These are phyloP conservation scores for Drosophila falleni DNA, from an alignment of 2,888 invertebrate genomes.

Conservation along the genomic window DNA sequence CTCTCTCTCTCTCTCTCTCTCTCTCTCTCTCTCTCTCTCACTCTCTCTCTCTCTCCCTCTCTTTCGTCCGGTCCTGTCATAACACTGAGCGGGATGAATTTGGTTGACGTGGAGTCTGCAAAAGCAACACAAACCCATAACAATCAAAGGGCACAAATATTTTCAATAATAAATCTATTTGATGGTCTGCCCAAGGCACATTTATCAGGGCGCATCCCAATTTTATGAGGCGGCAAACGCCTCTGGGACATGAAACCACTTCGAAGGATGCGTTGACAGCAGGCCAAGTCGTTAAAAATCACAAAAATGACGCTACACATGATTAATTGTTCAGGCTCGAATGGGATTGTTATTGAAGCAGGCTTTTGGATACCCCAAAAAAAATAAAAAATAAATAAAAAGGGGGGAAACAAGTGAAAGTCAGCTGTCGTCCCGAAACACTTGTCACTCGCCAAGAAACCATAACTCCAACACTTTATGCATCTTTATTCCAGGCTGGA, in stretches of 20 bases:
- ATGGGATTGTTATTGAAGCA: background rate
- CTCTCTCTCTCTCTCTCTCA: background rate
- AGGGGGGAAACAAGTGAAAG: conserved; percentile 36
- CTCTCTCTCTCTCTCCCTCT: conserved; percentile 11
- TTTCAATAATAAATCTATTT: conserved; percentile 82
- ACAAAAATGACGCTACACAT: conserved; percentile 72
- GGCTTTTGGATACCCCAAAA: conserved; percentile 8
- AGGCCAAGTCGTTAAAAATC: conserved; percentile 82
- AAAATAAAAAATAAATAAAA: background rate
- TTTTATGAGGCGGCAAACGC: conserved; percentile 55
- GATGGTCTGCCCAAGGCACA: conserved; percentile 63
- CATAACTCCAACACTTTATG: conserved; percentile 54
- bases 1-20: background rate
- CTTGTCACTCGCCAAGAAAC: conserved; percentile 40
- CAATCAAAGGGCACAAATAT: conserved; percentile 76
- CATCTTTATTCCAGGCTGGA: conserved; percentile 35
- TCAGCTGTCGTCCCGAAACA: conserved; percentile 57
- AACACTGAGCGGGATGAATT: conserved; percentile 35
- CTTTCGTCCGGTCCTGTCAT: conserved; percentile 46
- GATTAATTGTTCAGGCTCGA: conserved; percentile 75
- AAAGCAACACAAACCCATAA: conserved; percentile 46
- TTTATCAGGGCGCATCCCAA: conserved; percentile 66
- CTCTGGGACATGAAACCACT: conserved; percentile 43
- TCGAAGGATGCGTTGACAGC: conserved; percentile 67
- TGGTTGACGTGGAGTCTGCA: conserved; percentile 2